Evolutionary conservation across 1,140 invertebrate genomes (phyloP).

Genomic region (Mya arenaria): DNA sequence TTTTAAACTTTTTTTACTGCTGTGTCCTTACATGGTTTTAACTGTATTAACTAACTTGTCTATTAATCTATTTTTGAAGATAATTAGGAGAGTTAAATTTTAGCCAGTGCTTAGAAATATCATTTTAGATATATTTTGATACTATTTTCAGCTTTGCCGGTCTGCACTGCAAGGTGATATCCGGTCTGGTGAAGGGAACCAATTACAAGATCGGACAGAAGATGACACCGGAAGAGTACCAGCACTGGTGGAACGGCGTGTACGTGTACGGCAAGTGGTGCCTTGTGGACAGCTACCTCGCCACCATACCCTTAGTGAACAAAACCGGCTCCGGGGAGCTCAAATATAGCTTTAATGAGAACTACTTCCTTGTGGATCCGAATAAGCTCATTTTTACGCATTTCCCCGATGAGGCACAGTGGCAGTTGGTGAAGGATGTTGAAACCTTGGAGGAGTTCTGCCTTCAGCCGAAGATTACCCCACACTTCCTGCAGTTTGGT

Average conservation of each 20-base stretch:
- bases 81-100: too few species aligned
- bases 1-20: too few species aligned
- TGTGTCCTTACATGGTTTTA: too few species aligned
- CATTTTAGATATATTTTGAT: too few species aligned
- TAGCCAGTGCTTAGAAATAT: too few species aligned
- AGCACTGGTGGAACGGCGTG: slow-evolving; percentile 81
- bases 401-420: slow-evolving; percentile 80
- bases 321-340: slow-evolving; percentile 50
- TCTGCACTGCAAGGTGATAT: slow-evolving; percentile 78
- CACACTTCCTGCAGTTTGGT: slow-evolving; percentile 80
- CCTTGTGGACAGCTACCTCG: slow-evolving; percentile 75
- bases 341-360: slow-evolving; percentile 75
- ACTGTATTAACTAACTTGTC: too few species aligned
- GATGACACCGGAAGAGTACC: slow-evolving; percentile 76
- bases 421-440: slow-evolving; percentile 66
- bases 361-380: slow-evolving; percentile 83
- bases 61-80: too few species aligned
- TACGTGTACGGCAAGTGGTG: slow-evolving; percentile 79
- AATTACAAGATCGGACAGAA: slow-evolving; percentile 80
- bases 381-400: slow-evolving; percentile 83
- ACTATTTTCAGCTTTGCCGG: slow-evolving; percentile 72
- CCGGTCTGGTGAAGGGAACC: slow-evolving; percentile 80
- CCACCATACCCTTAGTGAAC: slow-evolving; percentile 46
- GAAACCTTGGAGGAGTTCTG: slow-evolving; percentile 71
- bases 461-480: slow-evolving; percentile 80